Evolutionary conservation across 1,140 invertebrate genomes (phyloP).

Genomic region (Drosophila quadrilineata): DNA sequence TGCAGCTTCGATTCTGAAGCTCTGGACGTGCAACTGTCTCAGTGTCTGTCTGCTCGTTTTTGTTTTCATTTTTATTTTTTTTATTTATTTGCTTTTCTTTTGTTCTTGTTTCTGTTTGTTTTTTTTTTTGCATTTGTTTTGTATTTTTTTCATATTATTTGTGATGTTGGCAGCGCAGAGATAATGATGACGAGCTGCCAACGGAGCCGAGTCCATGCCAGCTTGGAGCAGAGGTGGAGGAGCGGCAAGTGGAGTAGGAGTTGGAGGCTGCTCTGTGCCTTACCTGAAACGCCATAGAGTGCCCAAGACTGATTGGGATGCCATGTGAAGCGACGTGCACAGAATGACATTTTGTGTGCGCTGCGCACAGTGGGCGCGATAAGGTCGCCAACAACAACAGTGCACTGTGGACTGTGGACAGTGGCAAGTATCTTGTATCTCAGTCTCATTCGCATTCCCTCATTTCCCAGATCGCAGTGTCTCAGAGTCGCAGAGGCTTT

Average conservation of each 20-base stretch:
- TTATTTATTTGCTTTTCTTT: constrained; percentile 16
- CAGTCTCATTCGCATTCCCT: neutral
- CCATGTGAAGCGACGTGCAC: constrained; percentile 71
- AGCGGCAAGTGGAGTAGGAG: neutral
- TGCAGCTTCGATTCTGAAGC: constrained; percentile 45
- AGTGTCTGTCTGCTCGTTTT: constrained; percentile 20
- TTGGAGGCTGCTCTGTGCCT: constrained; percentile 32
- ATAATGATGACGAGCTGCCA: constrained; percentile 78
- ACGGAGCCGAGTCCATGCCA: constrained; percentile 14
- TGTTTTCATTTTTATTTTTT: no score
- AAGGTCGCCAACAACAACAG: constrained; percentile 51
- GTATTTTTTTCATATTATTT: constrained; percentile 73
- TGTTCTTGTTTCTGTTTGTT: no score
- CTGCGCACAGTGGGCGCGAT: constrained; percentile 76
- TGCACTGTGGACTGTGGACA: neutral
- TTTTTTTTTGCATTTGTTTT: constrained; percentile 28
- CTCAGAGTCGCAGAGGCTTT: constrained; percentile 20
- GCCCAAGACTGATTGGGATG: constrained; percentile 74
- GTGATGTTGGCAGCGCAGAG: constrained; percentile 76
- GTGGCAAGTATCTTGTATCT: constrained; percentile 5
- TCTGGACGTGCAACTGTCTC: constrained; percentile 18
- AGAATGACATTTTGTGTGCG: constrained; percentile 76
- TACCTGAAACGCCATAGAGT: constrained; percentile 65
- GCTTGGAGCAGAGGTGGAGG: neutral
- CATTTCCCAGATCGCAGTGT: neutral